These are phyloP conservation scores for Catocala sponsa DNA, from an alignment of 2,888 invertebrate species.

Conservation along the genomic window DNA sequence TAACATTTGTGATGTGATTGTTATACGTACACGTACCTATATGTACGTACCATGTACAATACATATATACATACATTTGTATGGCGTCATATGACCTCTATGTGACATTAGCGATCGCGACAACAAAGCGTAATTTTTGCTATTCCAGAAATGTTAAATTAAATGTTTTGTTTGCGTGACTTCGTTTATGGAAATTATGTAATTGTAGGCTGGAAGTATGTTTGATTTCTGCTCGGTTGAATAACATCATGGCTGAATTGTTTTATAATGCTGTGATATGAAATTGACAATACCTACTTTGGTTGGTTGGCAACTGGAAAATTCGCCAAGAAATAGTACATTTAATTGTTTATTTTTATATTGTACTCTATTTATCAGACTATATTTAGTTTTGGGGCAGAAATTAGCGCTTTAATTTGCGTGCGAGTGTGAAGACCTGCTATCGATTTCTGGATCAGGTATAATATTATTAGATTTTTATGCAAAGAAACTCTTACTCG, in stretches of 20 bases:
- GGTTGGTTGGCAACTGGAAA: too few relatives aligned
- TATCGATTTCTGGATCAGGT: too few relatives aligned
- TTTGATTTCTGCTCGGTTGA: background rate
- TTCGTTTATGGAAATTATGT: constrained; percentile 21
- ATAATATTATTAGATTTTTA: too few relatives aligned
- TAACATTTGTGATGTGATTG: constrained; percentile 24
- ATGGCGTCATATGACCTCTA: constrained; percentile 22
- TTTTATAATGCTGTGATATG: background rate
- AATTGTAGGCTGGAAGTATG: constrained; percentile 9
- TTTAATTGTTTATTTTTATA: too few relatives aligned
- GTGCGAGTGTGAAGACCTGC: too few relatives aligned
- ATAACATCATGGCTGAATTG: background rate
- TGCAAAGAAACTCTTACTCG: too few relatives aligned
- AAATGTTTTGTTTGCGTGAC: constrained; percentile 24
- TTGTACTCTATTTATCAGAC: too few relatives aligned
- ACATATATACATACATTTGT: constrained; percentile 14
- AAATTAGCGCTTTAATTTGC: too few relatives aligned
- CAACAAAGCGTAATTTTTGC: constrained; percentile 17
- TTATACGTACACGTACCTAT: constrained; percentile 9
- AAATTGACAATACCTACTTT: too few relatives aligned
- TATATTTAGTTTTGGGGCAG: too few relatives aligned
- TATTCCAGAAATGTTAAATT: constrained; percentile 23
- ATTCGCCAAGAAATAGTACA: too few relatives aligned
- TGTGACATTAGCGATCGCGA: constrained; percentile 35
- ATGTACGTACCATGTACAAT: background rate